Conservation (phyloP, 1,140 invertebrate genomes). For the Aphaenogaster rudis region DNA sequence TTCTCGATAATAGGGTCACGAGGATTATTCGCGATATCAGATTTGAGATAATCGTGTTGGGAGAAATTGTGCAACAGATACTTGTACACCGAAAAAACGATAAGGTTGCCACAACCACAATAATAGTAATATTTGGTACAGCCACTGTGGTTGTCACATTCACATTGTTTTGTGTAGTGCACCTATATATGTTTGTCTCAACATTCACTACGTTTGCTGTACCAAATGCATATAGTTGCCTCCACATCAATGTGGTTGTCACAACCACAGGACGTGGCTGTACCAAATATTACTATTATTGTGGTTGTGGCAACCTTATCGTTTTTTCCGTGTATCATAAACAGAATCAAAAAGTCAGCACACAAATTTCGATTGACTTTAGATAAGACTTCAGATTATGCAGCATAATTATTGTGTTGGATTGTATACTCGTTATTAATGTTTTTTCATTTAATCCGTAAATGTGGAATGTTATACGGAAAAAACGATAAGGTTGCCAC, state of each 20-base stretch:
- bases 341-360: background rate
- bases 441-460: background rate
- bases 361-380: background rate
- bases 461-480: background rate
- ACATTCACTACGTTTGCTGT: too few relatives aligned
- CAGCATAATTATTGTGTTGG: background rate
- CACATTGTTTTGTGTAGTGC: too few relatives aligned
- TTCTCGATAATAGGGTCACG: constrained; percentile 58
- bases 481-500: too few relatives aligned
- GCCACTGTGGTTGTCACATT: too few relatives aligned
- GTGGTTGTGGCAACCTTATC: too few relatives aligned
- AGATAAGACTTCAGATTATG: background rate
- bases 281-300: too few relatives aligned
- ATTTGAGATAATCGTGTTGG: constrained; percentile 29
- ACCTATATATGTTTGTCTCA: too few relatives aligned
- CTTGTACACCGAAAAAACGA: background rate
- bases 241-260: too few relatives aligned
- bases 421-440: constrained; percentile 1
- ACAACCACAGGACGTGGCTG: too few relatives aligned
- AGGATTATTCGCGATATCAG: constrained; percentile 54
- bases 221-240: too few relatives aligned
- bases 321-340: background rate
- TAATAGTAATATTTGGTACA: too few relatives aligned
- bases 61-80: background rate
- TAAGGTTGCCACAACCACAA: too few relatives aligned